Evolutionary conservation across 2,888 invertebrate genomes (phyloP), one percentile per base, ranked within the genome.

Genomic region (Lepidonotus clava): DNA sequence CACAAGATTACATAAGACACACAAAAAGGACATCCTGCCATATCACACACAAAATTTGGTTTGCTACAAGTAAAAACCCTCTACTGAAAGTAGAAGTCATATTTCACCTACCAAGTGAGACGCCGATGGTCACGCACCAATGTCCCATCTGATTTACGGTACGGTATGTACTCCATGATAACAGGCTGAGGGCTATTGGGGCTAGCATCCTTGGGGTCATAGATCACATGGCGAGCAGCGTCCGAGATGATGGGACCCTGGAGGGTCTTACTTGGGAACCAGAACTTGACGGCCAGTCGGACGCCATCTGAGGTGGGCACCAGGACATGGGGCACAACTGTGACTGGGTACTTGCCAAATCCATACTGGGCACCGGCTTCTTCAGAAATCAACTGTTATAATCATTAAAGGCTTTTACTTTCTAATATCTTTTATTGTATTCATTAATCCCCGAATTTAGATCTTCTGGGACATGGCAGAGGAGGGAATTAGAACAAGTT

Each of bases 121-220:
- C 85, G 46, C n/a, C 51, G 40, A 28, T 90, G 85, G 83, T 90
- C 90, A 21, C 90, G 71, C 18, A 28, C 34, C 5, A 86, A 46
- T n/a, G 90, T 90, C n/a, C 18, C 67, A 53, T 89, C 89, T n/a
- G 84, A 34, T 56, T 90, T 90, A n/a, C 89, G 28, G 86, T 90
- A 90, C 14, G 90, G 90, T 32, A 90, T 32, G 66, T 88, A 90
- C 85, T 90, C 90, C 83, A 90, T 46, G 56, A 90, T 67, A 2
- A 86, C 87, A 18, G 89, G 88, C 8, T 28, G 56, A 5, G 61
- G 36, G 8, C 6, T 36, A n/a, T 24, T 2, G 38, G 83, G 2
- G 24, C 28, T 8, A 1, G 11, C 66, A 14, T 38, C n/a, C 2
- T 6, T 11, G 21, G 38, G 61, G 24, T 77, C 1, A 36, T 85